Conservation (phyloP, 1,140 invertebrate genomes). For the Euura saliciscinereae region DNA sequence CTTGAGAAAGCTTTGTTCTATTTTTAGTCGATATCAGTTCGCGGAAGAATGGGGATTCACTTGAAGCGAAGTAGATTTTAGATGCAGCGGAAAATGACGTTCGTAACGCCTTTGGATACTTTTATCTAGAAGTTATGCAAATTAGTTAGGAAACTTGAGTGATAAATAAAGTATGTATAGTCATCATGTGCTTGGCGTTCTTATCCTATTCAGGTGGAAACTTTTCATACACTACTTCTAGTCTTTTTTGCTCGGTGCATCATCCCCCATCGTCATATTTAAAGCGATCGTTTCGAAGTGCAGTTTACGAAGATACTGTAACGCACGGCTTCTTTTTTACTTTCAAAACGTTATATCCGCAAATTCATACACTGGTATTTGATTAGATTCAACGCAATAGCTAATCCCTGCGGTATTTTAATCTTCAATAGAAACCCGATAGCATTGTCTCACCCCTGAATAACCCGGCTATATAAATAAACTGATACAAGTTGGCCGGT, state of each 20-base stretch:
- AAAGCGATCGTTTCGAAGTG: no score
- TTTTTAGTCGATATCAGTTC: background rate
- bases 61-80: background rate
- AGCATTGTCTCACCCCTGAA: background rate
- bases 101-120: background rate
- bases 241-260: background rate
- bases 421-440: no score
- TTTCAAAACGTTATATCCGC: no score
- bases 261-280: background rate
- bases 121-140: background rate
- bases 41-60: background rate
- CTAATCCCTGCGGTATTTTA: no score
- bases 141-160: background rate
- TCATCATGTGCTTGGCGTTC: background rate
- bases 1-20: background rate
- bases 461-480: background rate
- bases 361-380: no score
- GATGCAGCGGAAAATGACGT: constrained; percentile 5
- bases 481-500: background rate
- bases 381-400: no score
- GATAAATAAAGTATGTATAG: background rate
- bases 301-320: no score
- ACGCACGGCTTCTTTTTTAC: no score
- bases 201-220: background rate
- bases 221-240: background rate